Evolutionary conservation across 2,888 invertebrate genomes (phyloP).

Genomic region (Griposia aprilina): DNA sequence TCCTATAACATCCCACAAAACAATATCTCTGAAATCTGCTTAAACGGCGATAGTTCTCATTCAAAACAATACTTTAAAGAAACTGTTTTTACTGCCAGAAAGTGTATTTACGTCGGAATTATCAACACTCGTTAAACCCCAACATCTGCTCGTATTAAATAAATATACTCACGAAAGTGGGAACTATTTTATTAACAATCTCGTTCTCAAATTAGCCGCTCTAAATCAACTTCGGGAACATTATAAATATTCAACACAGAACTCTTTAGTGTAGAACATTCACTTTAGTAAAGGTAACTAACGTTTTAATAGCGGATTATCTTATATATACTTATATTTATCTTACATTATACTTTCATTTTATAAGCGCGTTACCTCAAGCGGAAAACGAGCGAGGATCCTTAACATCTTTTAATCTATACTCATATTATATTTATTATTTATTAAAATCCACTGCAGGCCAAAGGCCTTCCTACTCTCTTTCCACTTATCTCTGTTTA

Average conservation of each 20-base stretch:
- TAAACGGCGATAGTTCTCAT: slow-evolving; percentile 2
- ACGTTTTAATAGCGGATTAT: slow-evolving; percentile 48
- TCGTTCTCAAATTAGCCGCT: slow-evolving; percentile 63
- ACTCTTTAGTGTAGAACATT: slow-evolving; percentile 59
- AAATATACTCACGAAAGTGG: slow-evolving; percentile 56
- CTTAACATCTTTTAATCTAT: slow-evolving; percentile 31
- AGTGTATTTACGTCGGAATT: slow-evolving; percentile 31
- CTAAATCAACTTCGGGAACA: slow-evolving; percentile 67
- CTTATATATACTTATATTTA: too few relatives aligned
- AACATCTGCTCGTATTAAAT: slow-evolving; percentile 61
- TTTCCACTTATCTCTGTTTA: too few relatives aligned
- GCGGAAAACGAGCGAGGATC: slow-evolving; percentile 16
- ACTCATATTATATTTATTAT: too few relatives aligned
- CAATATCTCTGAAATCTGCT: neutral
- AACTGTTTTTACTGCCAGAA: slow-evolving; percentile 17
- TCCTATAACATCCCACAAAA: slow-evolving; percentile 15
- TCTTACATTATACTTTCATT: too few relatives aligned
- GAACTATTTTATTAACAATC: slow-evolving; percentile 65
- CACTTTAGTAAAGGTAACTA: slow-evolving; percentile 20
- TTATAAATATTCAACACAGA: slow-evolving; percentile 69
- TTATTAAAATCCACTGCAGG: too few relatives aligned
- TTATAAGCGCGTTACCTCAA: neutral
- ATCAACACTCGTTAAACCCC: slow-evolving; percentile 46
- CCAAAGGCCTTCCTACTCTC: too few relatives aligned
- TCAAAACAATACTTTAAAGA: slow-evolving; percentile 14